Evolutionary conservation across 1,140 invertebrate species (phyloP).

Genomic region (Calycopis cecrops): DNA sequence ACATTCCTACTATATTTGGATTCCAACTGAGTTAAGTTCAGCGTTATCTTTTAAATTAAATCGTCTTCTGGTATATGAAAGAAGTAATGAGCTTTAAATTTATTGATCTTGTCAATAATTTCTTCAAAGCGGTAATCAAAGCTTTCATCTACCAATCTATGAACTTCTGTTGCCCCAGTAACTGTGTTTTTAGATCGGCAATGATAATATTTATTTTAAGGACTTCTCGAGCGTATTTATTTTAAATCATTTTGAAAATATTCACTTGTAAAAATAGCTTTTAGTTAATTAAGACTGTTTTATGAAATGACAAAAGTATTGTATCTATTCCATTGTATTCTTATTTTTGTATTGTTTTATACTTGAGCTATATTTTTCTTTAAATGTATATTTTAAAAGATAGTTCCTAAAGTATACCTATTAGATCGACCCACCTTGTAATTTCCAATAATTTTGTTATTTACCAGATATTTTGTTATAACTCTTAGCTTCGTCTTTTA

Average conservation of each 20-base stretch:
- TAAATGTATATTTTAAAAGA: constrained; percentile 3
- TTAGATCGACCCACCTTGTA: constrained; percentile 5
- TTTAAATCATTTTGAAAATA: constrained; percentile 7
- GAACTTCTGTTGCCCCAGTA: constrained; percentile 26
- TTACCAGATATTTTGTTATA: neutral
- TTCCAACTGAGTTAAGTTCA: constrained; percentile 23
- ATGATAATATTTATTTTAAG: constrained; percentile 14
- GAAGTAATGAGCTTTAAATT: constrained; percentile 46
- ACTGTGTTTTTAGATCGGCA: constrained; percentile 15
- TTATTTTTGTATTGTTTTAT: neutral
- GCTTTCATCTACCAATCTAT: constrained; percentile 29
- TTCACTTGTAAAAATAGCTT: constrained; percentile 4
- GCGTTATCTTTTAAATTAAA: neutral
- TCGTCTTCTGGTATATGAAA: constrained; percentile 26
- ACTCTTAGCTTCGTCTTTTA: too few relatives aligned
- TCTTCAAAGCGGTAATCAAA: constrained; percentile 41
- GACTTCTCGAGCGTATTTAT: constrained; percentile 5
- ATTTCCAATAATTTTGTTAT: constrained; percentile 6
- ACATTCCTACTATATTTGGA: constrained; percentile 41
- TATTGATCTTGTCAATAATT: constrained; percentile 63
- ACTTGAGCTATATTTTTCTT: constrained; percentile 9
- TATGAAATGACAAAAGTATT: constrained; percentile 7
- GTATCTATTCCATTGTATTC: neutral
- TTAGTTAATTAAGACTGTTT: constrained; percentile 9
- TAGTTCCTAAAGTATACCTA: constrained; percentile 8